Evolutionary conservation across 2,888 invertebrate genomes (phyloP), one percentile per base, ranked within the genome.

Genomic region (Molanna angustata): DNA sequence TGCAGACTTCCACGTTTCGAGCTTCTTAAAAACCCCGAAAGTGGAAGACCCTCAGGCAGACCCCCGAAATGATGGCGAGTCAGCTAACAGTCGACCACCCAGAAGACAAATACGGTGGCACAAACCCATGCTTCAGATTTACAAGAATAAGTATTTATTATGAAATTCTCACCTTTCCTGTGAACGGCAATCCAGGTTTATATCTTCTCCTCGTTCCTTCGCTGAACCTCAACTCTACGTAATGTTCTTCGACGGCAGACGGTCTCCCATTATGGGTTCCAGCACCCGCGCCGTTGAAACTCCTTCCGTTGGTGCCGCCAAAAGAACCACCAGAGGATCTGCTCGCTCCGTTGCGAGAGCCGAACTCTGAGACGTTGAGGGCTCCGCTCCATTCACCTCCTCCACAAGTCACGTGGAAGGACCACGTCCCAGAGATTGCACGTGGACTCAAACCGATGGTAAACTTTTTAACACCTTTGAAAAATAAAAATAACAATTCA

Each of bases 211-310:
- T 67, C 82, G 84, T 84, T 63, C 80, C 83, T 48, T 78, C 79
- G 43, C 83, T 82, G 50, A 84, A 84, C 44, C 83, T 68, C 51
- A 84, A 69, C 61, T 84, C 84, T 9, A 84, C 84, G 60, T 82
- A 84, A 62, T 84, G 84, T 61, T 83, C 83, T 59, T 84, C 84
- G 4, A 82, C 83, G 1, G 82, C 83, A 0, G 83, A 80, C 0
- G 83, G 78, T 21, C 83, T 82, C 2, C 80, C 67, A 1, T 76
- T 71, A 1, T 71, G 63, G 52, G 65, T 73, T 0, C 64, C 54
- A 3, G 70, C 68, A 13, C 71, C 68, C 4, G 66, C 66, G 27
- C 67, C 66, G 43, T 39, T 47, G 32, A 39, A 33, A 1, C 41
- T 44, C 13, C 21, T 31, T 7, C 18, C 16, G 32, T 4, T 13